phyloP scores from a whole-genome alignment of 1,140 invertebrate genomes.

The Macrobrachium rosenbergii region DNA sequence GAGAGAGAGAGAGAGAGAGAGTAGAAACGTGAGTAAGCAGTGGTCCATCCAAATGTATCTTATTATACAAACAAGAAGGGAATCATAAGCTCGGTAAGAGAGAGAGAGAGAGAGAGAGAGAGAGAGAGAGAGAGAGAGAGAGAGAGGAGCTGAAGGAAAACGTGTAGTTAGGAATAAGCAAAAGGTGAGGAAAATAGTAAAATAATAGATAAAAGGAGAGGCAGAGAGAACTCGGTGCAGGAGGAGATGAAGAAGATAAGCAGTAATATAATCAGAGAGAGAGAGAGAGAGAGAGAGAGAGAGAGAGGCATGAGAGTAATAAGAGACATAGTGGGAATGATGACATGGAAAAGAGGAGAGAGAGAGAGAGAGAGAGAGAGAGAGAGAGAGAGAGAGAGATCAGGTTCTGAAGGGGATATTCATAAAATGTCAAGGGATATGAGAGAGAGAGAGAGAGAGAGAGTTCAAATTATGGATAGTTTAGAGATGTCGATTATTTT shows the following conservation, averaged over 20 bases:
- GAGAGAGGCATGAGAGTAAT: neutral
- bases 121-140: neutral
- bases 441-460: conserved; percentile 6
- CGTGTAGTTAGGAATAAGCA: too few species aligned
- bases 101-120: neutral
- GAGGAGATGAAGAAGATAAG: too few species aligned
- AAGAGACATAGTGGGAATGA: neutral
- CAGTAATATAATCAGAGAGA: too few species aligned
- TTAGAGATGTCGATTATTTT: too few species aligned
- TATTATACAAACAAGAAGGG: too few species aligned
- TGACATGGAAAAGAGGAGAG: too few species aligned
- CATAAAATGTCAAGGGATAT: neutral
- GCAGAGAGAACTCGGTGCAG: too few species aligned
- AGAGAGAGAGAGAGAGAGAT: neutral
- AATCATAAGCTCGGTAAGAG: neutral
- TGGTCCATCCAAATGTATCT: too few species aligned
- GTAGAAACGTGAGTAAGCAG: too few species aligned
- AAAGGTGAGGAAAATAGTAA: neutral
- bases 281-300: neutral
- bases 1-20: neutral
- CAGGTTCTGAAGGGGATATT: neutral
- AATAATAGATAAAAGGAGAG: too few species aligned
- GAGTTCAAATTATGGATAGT: neutral
- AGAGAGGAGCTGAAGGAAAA: too few species aligned
- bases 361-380: neutral